Conservation (phyloP, 2,888 invertebrate species). For the Clitarchus hookeri region DNA sequence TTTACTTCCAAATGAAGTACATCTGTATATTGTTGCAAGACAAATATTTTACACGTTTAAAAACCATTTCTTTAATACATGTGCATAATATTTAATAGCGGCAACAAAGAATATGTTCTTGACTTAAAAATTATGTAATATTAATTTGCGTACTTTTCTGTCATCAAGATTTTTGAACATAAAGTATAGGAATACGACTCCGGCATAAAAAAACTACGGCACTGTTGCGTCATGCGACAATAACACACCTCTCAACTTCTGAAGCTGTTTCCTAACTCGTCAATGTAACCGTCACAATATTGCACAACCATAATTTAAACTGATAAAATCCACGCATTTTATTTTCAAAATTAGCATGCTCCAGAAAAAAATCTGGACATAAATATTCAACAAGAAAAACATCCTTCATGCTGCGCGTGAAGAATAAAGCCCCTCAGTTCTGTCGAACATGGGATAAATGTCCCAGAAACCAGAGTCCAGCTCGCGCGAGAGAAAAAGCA, state of each 20-base stretch:
- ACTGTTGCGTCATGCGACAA: neutral
- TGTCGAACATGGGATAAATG: neutral
- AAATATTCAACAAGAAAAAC: neutral
- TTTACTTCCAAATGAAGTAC: neutral
- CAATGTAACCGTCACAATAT: neutral
- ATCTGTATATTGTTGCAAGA: neutral
- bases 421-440: neutral
- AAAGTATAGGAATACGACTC: too few relatives aligned
- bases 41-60: too few relatives aligned
- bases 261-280: neutral
- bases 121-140: too few relatives aligned
- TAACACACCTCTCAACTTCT: neutral
- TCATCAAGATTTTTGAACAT: too few relatives aligned
- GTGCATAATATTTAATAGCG: too few relatives aligned
- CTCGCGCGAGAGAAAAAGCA: neutral
- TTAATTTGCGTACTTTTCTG: too few relatives aligned
- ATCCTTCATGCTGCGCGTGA: neutral
- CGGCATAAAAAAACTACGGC: too few relatives aligned
- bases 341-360: neutral
- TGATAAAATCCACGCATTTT: neutral
- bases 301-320: slow-evolving; percentile 6
- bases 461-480: neutral
- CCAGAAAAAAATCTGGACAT: neutral
- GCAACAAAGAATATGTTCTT: too few relatives aligned
- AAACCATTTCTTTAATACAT: too few relatives aligned